Evolutionary conservation across 2,888 invertebrate species (phyloP).

Genomic region (Petrolisthes manimaculis): DNA sequence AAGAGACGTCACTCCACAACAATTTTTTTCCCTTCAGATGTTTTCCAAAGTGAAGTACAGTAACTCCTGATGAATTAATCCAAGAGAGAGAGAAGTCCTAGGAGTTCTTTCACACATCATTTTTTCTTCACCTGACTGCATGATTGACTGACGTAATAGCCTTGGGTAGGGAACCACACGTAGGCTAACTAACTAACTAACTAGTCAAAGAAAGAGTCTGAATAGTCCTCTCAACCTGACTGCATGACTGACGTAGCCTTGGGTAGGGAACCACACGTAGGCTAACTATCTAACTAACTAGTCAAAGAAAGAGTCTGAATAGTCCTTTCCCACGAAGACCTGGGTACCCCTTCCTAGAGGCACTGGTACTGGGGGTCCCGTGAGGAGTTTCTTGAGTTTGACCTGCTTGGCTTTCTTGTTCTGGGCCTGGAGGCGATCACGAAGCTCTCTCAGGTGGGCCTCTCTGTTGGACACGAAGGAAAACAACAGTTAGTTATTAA

Average conservation of each 20-base stretch:
- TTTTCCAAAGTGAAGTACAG: too few species aligned
- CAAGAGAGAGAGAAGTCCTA: too few species aligned
- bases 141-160: too few species aligned
- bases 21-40: too few species aligned
- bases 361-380: constrained; percentile 61
- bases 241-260: neutral
- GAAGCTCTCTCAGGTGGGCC: constrained; percentile 64
- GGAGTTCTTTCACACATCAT: neutral
- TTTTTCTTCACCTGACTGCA: neutral
- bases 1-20: too few species aligned
- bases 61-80: too few species aligned
- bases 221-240: too few species aligned
- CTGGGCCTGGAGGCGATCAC: constrained; percentile 65
- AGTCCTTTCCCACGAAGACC: constrained; percentile 21
- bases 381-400: constrained; percentile 65
- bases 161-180: too few species aligned
- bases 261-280: neutral
- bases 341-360: constrained; percentile 22
- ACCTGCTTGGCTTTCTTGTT: constrained; percentile 65
- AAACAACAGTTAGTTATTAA: too few species aligned
- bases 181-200: too few species aligned
- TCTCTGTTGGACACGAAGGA: constrained; percentile 48
- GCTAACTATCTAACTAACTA: too few species aligned
- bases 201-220: too few species aligned
- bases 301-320: constrained; percentile 35